Conservation (phyloP, 92 coral and sea anemone genomes). For the Actinostola sp. region DNA sequence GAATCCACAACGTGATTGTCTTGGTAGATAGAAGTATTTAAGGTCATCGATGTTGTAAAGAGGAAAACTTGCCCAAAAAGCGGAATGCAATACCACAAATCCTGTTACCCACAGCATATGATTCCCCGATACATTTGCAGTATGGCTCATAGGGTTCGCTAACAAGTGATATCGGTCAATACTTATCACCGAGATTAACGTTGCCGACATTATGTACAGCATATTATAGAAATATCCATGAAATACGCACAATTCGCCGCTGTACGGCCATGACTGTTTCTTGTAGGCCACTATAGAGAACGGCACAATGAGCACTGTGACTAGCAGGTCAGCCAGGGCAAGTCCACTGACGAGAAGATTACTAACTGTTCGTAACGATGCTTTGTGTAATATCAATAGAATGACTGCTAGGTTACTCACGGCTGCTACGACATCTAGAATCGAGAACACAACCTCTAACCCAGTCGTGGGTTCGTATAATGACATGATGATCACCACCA, state of each 20-base stretch:
- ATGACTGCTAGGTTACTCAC: constrained; percentile 59
- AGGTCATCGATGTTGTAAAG: constrained; percentile 68
- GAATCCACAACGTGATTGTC: constrained; percentile 70
- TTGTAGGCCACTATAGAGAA: constrained; percentile 74
- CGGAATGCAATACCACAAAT: constrained; percentile 50
- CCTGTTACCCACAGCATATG: constrained; percentile 43
- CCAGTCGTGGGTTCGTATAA: constrained; percentile 26
- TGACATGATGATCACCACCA: background rate
- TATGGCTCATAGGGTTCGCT: constrained; percentile 82
- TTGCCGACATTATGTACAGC: constrained; percentile 64
- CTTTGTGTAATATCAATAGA: constrained; percentile 52
- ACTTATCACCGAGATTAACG: constrained; percentile 75
- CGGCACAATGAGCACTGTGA: constrained; percentile 60
- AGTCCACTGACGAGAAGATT: constrained; percentile 70
- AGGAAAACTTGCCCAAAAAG: constrained; percentile 77
- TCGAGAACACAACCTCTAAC: constrained; percentile 47
- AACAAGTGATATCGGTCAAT: constrained; percentile 73
- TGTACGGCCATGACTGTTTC: constrained; percentile 60
- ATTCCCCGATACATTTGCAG: constrained; percentile 53
- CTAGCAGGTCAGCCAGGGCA: constrained; percentile 65
- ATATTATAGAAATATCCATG: constrained; percentile 71
- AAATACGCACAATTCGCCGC: constrained; percentile 61
- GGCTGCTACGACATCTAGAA: constrained; percentile 59
- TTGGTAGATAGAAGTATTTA: constrained; percentile 46
- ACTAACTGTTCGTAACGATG: constrained; percentile 68